These are phyloP conservation scores for Anastrepha obliqua DNA, from an alignment of 1,140 invertebrate species.

Conservation along the genomic window DNA sequence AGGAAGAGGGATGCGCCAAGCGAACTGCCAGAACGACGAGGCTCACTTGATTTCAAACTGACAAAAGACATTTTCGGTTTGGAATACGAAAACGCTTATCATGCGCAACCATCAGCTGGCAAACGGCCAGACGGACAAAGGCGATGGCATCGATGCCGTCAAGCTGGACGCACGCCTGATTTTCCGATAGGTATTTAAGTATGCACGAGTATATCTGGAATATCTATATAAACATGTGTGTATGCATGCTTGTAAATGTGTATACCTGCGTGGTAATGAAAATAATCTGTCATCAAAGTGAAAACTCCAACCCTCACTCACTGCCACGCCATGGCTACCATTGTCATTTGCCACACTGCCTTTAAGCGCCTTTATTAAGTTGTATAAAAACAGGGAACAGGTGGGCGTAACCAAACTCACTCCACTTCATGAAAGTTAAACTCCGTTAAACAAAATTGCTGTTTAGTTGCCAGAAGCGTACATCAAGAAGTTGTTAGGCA, in stretches of 20 bases:
- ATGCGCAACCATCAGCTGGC: conserved; percentile 48
- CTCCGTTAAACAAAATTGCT: conserved; percentile 44
- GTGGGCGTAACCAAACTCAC: conserved; percentile 53
- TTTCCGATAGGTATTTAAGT: conserved; percentile 8
- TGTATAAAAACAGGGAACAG: conserved; percentile 55
- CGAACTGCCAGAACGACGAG: not conserved
- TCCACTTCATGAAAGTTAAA: conserved; percentile 13
- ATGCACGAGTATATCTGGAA: not conserved
- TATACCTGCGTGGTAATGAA: conserved; percentile 63
- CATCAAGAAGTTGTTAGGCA: not conserved
- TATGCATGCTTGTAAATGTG: not conserved
- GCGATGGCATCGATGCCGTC: not conserved
- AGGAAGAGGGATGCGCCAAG: not conserved
- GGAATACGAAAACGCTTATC: conserved; percentile 43
- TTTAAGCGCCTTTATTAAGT: conserved; percentile 35
- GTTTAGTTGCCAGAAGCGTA: conserved; percentile 14
- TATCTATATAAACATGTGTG: not conserved
- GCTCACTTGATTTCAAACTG: not conserved
- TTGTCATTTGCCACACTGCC: not conserved
- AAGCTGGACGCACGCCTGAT: conserved; percentile 21
- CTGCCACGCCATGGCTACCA: not conserved
- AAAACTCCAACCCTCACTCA: conserved; percentile 48
- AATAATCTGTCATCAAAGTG: conserved; percentile 73
- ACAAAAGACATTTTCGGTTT: conserved; percentile 20
- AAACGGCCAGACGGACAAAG: conserved; percentile 41